Evolutionary conservation across 37 sponge, comb jelly and placozoan genomes (phyloP), one percentile per base, ranked within the genome.

Genomic region (Mnemiopsis leidyi): DNA sequence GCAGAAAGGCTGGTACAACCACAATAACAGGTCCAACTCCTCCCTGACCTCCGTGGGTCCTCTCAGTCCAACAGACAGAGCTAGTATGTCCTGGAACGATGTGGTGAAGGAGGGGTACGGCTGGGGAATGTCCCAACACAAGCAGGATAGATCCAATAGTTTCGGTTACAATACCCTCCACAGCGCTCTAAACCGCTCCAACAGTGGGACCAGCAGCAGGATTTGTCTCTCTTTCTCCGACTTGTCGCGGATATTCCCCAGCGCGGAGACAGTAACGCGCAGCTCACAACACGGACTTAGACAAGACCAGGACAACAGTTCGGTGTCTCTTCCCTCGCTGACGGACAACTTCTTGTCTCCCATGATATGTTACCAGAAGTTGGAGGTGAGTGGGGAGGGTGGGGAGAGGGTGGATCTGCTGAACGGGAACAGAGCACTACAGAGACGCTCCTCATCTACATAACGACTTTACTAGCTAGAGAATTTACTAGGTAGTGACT

Each of bases 211-310:
- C 32, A 31, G 21, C 38, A 79, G 82, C 21, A 28, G 82, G 82
- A 79, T 79, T 7, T 79, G 82, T 31, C 38, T 79, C 20, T 79
- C 82, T 1, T 36, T 79, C 36, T 79, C 82, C 3, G 82, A 79
- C 38, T 79, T 79, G 29, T 79, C 82, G 2, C 2, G 36, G 7
- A 79, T 79, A 28, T 79, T 79, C 38, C 82, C 82, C 82, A 33
- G 36, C 3, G 37, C 9, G 37, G 82, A 33, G 82, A 35, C 82
- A 20, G 37, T 33, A 16, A 1, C 28, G 1, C 37, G 32, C 73
- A 23, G 23, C 23, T 69, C 28, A 16, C 24, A 25, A 69, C n/a
- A n/a, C n/a, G n/a, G n/a, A n/a, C n/a, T n/a, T n/a, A n/a, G n/a
- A n/a, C n/a, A n/a, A n/a, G n/a, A n/a, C n/a, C 73, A 69, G 13